These are phyloP conservation scores for Hermatobates lingyangjiaoensis DNA, from an alignment of 1,140 invertebrate species.

Conservation along the genomic window DNA sequence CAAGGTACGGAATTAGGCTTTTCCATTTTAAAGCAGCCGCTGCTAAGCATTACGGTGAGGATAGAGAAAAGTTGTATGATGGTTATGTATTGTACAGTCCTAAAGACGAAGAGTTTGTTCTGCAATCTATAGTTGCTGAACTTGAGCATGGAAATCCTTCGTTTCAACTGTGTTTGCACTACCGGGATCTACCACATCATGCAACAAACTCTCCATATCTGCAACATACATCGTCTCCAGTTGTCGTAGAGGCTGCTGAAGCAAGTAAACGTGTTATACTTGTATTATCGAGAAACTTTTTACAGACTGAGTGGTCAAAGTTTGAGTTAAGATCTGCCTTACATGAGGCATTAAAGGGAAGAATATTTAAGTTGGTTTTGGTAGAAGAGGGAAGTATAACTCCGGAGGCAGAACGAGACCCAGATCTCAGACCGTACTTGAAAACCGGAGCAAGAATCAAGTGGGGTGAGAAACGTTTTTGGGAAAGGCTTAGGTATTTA, in stretches of 20 bases:
- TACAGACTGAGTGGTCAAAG: constrained; percentile 70
- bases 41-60: constrained; percentile 36
- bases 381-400: constrained; percentile 62
- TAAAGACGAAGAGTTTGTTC: constrained; percentile 77
- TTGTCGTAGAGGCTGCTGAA: constrained; percentile 69
- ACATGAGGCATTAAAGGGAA: constrained; percentile 66
- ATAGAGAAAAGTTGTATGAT: constrained; percentile 73
- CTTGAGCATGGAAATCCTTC: constrained; percentile 52
- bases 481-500: constrained; percentile 74
- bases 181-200: constrained; percentile 54
- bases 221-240: constrained; percentile 43
- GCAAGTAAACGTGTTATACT: constrained; percentile 60
- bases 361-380: constrained; percentile 66
- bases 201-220: constrained; percentile 35
- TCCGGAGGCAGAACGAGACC: constrained; percentile 61
- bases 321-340: constrained; percentile 66
- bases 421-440: constrained; percentile 69
- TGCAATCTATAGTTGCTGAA: constrained; percentile 61
- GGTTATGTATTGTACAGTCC: constrained; percentile 83
- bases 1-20: constrained; percentile 64
- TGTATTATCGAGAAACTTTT: constrained; percentile 60
- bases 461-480: constrained; percentile 79
- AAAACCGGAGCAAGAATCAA: constrained; percentile 63
- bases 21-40: constrained; percentile 32
- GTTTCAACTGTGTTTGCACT: constrained; percentile 73